Base-by-base conservation (phyloP, 2,113 vertebrate species). In the Oncorhynchus clarkii region DNA sequence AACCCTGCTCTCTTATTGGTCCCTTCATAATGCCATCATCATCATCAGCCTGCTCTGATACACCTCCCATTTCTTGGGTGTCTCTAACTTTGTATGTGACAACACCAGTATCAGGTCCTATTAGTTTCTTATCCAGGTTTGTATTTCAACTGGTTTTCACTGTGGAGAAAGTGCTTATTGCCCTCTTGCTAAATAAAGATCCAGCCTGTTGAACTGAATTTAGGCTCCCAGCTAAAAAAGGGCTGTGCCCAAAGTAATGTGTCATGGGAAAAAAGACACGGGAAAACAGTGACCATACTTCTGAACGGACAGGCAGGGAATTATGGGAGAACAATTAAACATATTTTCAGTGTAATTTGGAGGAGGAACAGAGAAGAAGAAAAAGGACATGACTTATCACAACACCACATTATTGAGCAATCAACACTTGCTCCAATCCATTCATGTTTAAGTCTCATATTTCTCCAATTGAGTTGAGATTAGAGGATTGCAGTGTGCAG, bases 141-240 rank as follows among this genome's bases (percentile, higher is more conserved):
- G 82, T 74, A 84, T 90, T 90, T 87, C 87, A 89, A 84, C 82
- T 72, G 74, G 72, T 82, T 85, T 88, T 87, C 80, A 87, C 59
- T 80, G 2, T 2, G 74, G 49, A 27, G n/a, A 65, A 88, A 87
- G 82, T 76, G 48, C 67, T 72, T 84, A 79, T 84, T 79, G 73
- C 72, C 78, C 20, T 76, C 31, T 77, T 67, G 88, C 70, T 84
- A 78, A 84, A 85, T 77, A 66, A 80, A 87, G 77, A 81, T 79
- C 78, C 78, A 77, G 85, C 90, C 81, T 85, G 89, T 84, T 86
- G 16, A 75, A 88, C 90, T 87, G 87, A 84, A 89, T 90, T 87
- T 66, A 48, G 80, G 27, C 64, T 82, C 72, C 73, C 57, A 73
- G 59, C 24, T 7, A 29, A 67, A 80, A 81, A 78, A 77, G 66